Evolutionary conservation across 2,797 vertebrate species (phyloP).

Genomic region (Ataeniobius toweri): DNA sequence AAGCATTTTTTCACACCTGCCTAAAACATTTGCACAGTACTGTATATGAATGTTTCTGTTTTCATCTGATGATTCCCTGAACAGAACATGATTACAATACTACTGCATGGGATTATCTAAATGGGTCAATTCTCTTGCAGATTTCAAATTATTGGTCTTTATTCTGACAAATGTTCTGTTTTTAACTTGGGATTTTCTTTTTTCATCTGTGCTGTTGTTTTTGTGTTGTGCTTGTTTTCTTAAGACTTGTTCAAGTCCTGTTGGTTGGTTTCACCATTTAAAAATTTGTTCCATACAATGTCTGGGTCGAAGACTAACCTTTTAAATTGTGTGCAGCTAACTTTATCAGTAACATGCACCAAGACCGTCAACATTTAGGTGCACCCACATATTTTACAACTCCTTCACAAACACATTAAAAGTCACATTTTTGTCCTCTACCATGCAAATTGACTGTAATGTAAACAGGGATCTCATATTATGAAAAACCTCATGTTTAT

Average conservation of each 20-base stretch:
- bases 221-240: constrained; percentile 33
- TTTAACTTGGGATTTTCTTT: not conserved
- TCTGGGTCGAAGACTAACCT: not conserved
- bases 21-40: too few species aligned
- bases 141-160: not conserved
- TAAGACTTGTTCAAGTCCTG: not conserved
- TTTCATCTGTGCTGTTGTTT: not conserved
- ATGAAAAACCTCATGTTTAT: not conserved
- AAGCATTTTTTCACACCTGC: too few species aligned
- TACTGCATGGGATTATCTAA: constrained; percentile 5
- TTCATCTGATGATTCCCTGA: constrained; percentile 36
- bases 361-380: not conserved
- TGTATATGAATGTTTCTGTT: constrained; percentile 21
- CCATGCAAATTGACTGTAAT: not conserved
- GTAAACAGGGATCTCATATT: not conserved
- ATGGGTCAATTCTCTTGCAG: constrained; percentile 2
- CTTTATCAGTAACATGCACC: not conserved
- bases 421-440: not conserved
- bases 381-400: not conserved
- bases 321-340: not conserved
- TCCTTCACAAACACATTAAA: not conserved
- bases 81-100: constrained; percentile 8
- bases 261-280: not conserved
- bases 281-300: not conserved
- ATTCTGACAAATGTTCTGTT: not conserved